phyloP scores from a whole-genome alignment of 2,888 invertebrate species.

The Pollenia labialis region DNA sequence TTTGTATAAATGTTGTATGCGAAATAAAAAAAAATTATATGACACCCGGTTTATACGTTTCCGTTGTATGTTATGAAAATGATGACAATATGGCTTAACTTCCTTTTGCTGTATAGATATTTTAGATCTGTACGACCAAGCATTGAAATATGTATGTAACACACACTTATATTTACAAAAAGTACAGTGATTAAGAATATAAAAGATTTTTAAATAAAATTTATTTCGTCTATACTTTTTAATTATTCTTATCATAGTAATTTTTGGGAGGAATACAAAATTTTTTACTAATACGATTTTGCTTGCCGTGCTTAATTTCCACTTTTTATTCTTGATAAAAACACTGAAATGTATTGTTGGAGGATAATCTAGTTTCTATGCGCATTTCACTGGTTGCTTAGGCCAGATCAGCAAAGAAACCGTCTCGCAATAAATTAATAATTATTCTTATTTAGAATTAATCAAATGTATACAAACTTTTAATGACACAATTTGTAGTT shows the following conservation, averaged over 20 bases:
- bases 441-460: no score
- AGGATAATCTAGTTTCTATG: no score
- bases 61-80: conserved; percentile 69
- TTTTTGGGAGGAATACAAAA: no score
- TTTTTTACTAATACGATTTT: no score
- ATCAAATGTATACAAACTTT: neutral
- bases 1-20: conserved; percentile 44
- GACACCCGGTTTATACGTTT: conserved; percentile 67
- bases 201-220: neutral
- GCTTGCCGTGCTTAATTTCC: no score
- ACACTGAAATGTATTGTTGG: no score
- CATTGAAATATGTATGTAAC: neutral
- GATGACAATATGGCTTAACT: conserved; percentile 70
- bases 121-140: conserved; percentile 30
- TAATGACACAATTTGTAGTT: conserved; percentile 14
- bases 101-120: conserved; percentile 55
- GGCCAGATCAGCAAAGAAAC: no score
- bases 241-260: neutral
- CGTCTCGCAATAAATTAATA: no score
- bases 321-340: no score
- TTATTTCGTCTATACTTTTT: neutral
- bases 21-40: conserved; percentile 34
- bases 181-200: conserved; percentile 6
- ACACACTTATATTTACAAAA: neutral
- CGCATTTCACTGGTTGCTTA: no score